Base-by-base conservation (phyloP, 2,113 vertebrate species). In the Cygnus buccinator region DNA sequence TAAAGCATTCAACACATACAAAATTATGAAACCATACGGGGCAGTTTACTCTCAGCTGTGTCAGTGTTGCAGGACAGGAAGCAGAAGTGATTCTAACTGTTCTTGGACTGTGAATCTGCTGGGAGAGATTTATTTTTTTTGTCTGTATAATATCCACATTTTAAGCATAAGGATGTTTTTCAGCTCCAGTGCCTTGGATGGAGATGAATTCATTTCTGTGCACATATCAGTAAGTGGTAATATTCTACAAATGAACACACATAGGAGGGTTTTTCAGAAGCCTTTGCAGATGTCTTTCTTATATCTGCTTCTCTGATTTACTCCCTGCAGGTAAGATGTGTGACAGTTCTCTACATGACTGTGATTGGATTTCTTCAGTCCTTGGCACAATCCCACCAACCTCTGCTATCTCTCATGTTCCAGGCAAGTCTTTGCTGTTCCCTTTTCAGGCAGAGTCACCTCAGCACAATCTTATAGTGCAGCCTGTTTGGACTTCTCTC, bases 311-410 rank as follows among this genome's bases (percentile, higher is more conserved):
- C 33, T 74, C 84, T 79, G 87, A 91, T 95, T 91, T 82, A 73
- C 55, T 95, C 77, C 84, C 84, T 63, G 62, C 89, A 95, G 94
- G 95, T 95, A 87, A 90, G 82, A 84, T 62, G 66, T 68, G 85
- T 87, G 90, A 82, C 68, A 66, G 63, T 73, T 84, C 74, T 91
- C 80, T 59, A 2, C n/a, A 26, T 86, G 66, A 63, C 62, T 50
- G 54, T 58, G 90, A 93, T 89, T 91, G 77, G 58, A 84, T 96
- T 90, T 94, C 84, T 87, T 91, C 89, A 82, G 77, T 79, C 44
- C 55, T 89, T 85, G 86, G 80, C 77, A 94, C 80, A 93, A 65
- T 70, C 77, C 48, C 93, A 89, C 68, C 61, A 78, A 5, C 63
- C 52, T 80, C 81, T 74, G 84, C 50, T 88, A 87, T 81, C 89